Base-by-base conservation (phyloP, 1,140 invertebrate species). In the Anagrus nilaparvatae region DNA sequence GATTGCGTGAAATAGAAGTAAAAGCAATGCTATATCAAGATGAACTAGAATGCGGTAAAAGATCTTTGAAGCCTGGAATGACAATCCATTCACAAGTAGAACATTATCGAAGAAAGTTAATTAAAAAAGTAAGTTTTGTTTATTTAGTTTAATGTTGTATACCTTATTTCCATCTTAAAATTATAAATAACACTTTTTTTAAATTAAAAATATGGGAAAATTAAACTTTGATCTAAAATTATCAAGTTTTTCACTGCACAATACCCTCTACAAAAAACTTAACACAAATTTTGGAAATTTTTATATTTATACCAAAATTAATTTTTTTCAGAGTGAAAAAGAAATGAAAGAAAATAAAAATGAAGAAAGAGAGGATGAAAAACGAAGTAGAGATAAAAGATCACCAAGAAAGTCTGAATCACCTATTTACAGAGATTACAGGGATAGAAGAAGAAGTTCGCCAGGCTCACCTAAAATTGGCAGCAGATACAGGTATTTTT, bases 1-100 rank as follows among this genome's bases (percentile, higher is more conserved):
- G 86, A 61, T 67, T 97, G 27, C 73, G 92, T 37, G 91, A 95
- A 64, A 89, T 97, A 52, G 93, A 97, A 73, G 70, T 95, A 30
- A 92, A 93, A 71, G 88, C 90, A 12, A 76, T 96, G 69, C 86
- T 91, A 58, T 97, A 94, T 71, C 91, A 95, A 70, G 93, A 97
- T 72, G 92, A 97, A 67, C 63, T 97, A 31, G 93, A 97, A 69
- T 82, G 79, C 13, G 90, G 91, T 3, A 76, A 80, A 54, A 72
- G 84, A 42, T 75, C 72, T 27, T 58, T 87, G 2, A 89, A 91
- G 65, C 65, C 78, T 16, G 83, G 81, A 6, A 84, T 88, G 76
- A 77, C 78, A 10, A 74, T 90, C 45, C 60, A 74, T 37, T 79
- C 87, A 56, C 90, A 95, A 70, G 82, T 96, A 1, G 84, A 93